These are phyloP conservation scores for Rutilus rutilus DNA, from an alignment of 2,113 vertebrate species.

Conservation along the genomic window DNA sequence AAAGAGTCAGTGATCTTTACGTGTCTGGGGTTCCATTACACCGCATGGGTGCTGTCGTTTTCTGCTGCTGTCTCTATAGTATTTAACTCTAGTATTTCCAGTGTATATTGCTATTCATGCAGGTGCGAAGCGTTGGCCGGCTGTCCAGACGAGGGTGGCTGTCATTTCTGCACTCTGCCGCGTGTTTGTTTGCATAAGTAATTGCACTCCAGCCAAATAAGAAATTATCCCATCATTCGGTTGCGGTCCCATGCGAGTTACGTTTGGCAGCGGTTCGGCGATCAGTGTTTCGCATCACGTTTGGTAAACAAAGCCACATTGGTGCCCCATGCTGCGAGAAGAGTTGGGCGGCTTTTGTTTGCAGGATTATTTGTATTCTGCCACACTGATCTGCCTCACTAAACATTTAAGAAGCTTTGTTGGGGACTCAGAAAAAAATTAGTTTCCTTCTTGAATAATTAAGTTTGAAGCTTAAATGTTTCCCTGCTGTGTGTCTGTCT, in stretches of 20 bases:
- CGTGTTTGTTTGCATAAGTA: conserved; percentile 56
- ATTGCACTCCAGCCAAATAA: conserved; percentile 50
- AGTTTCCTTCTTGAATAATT: conserved; percentile 28
- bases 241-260: conserved; percentile 42
- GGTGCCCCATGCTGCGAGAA: conserved; percentile 33
- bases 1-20: conserved; percentile 48
- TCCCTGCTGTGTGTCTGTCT: background rate
- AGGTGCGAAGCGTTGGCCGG: background rate
- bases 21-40: conserved; percentile 9
- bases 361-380: conserved; percentile 58
- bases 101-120: conserved; percentile 2
- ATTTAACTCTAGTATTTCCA: conserved; percentile 4
- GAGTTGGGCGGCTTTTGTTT: conserved; percentile 49
- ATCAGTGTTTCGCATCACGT: conserved; percentile 47
- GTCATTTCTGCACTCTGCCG: conserved; percentile 3
- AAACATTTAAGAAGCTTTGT: conserved; percentile 56
- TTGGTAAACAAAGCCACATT: conserved; percentile 54
- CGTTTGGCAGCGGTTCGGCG: background rate
- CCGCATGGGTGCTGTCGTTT: background rate
- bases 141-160: conserved; percentile 11
- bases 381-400: conserved; percentile 43
- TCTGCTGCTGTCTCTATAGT: background rate
- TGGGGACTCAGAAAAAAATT: conserved; percentile 32
- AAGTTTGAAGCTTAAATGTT: background rate
- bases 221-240: conserved; percentile 53